These are phyloP conservation scores for Oryzias dopingdopingensis DNA, from an alignment of 2,797 vertebrate species.

Conservation along the genomic window DNA sequence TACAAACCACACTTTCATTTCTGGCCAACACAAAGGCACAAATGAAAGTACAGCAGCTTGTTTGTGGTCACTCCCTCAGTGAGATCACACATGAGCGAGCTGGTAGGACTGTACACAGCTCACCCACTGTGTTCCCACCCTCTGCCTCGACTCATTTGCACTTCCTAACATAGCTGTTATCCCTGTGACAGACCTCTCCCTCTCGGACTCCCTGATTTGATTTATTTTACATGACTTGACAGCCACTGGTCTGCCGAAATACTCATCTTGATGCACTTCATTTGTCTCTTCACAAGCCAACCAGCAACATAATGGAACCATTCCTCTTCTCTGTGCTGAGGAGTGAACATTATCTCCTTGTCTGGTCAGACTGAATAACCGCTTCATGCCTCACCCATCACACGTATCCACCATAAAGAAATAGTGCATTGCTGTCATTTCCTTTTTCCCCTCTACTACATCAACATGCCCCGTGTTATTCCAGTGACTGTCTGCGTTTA, in stretches of 20 bases:
- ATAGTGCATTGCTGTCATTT: slow-evolving; percentile 40
- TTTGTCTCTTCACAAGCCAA: slow-evolving; percentile 9
- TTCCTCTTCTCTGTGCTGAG: slow-evolving; percentile 30
- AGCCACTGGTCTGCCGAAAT: slow-evolving; percentile 24
- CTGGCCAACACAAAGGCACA: slow-evolving; percentile 58
- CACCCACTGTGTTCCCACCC: slow-evolving; percentile 44
- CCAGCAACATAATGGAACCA: slow-evolving; percentile 16
- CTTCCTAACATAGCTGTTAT: slow-evolving; percentile 39
- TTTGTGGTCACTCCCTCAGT: slow-evolving; percentile 63
- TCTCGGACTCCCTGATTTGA: slow-evolving; percentile 27
- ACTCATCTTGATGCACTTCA: slow-evolving; percentile 18
- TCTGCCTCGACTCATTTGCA: slow-evolving; percentile 44
- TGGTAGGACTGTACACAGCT: slow-evolving; percentile 35
- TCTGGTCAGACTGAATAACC: slow-evolving; percentile 36
- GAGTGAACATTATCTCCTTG: slow-evolving; percentile 39
- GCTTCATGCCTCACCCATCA: slow-evolving; percentile 29
- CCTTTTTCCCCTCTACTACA: slow-evolving; percentile 13
- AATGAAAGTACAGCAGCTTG: slow-evolving; percentile 59
- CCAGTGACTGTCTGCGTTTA: slow-evolving; percentile 57
- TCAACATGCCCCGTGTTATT: slow-evolving; percentile 54
- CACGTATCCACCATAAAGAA: slow-evolving; percentile 43
- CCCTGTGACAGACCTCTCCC: slow-evolving; percentile 36
- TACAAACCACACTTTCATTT: slow-evolving; percentile 64
- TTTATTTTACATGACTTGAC: slow-evolving; percentile 51
- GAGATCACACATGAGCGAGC: slow-evolving; percentile 61